Evolutionary conservation across 2,797 vertebrate genomes (phyloP), one percentile per base, ranked within the genome.

Genomic region (Anguilla pacifica): DNA sequence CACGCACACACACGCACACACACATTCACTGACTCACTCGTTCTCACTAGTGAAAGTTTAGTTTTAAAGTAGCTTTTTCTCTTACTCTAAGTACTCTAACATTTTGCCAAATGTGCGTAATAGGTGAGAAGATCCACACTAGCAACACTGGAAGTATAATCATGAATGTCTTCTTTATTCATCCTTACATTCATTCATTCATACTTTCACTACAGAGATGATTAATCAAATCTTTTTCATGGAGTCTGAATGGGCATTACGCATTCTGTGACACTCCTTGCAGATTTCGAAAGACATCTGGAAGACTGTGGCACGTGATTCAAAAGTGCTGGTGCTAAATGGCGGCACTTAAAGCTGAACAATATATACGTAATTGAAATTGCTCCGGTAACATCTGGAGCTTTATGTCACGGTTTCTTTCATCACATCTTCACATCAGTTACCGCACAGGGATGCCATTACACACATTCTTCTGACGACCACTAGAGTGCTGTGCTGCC

Each of bases 401-500:
- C 89, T 89, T 90, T 87, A 91, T 91, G 89, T 90, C 87, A 89
- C 84, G 87, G 89, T 46, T 86, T 91, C 88, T 91, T 90, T 92
- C 79, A 89, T 57, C 43, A 25, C 84, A 84, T 90, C 72, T 86
- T 91, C 90, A 86, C 87, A 39, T 86, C 3, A 74, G 51, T n/a
- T 85, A 31, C 25, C 79, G 46, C 87, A 86, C 77, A 88, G 85
- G 28, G 70, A 74, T 88, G 39, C 10, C 28, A 74, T 74, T 22
- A 91, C 74, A 89, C 88, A 92, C 89, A 70, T 95, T 95, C 95
- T 94, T 92, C 89, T 88, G 87, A 92, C 94, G 94, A 92, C 96
- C 96, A 96, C 96, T 96, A 96, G 96, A 96, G 96, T 96, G 96
- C 96, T 95, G 94, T 96, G 95, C 94, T 95, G 95, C 93, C 95